These are phyloP conservation scores for Frieseomelitta varia DNA, from an alignment of 1,140 invertebrate species.

Conservation along the genomic window DNA sequence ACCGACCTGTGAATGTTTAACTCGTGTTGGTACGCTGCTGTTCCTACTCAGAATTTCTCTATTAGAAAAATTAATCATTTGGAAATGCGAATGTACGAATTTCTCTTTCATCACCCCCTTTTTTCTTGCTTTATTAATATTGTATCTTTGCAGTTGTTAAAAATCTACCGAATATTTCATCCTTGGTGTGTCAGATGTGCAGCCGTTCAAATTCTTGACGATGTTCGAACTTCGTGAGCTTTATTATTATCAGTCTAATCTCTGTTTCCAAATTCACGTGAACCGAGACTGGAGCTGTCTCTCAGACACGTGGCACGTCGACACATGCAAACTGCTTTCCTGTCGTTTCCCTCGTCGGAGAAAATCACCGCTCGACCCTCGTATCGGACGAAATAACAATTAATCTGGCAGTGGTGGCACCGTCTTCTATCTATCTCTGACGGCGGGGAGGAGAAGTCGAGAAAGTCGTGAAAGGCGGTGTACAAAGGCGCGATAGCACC, in stretches of 20 bases:
- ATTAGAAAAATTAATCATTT: neutral
- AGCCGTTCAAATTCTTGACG: no score
- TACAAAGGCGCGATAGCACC: constrained; percentile 1
- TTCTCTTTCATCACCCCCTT: no score
- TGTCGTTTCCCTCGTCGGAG: neutral
- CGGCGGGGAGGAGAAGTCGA: no score
- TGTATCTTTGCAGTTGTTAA: no score
- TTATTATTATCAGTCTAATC: no score
- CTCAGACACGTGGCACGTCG: neutral
- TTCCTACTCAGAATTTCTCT: neutral
- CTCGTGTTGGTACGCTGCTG: neutral
- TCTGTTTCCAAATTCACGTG: no score
- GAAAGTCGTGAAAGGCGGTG: neutral
- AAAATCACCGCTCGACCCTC: no score
- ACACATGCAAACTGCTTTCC: neutral
- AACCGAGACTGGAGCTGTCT: no score
- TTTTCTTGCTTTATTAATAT: neutral
- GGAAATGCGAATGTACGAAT: neutral
- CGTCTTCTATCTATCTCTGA: no score
- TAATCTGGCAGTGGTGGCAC: neutral
- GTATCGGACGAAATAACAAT: neutral
- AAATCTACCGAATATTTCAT: no score
- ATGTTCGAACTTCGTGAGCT: no score
- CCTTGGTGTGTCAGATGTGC: no score
- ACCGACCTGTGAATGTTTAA: neutral